phyloP scores from a whole-genome alignment of 2,113 vertebrate genomes.

The Gymnogyps californianus region DNA sequence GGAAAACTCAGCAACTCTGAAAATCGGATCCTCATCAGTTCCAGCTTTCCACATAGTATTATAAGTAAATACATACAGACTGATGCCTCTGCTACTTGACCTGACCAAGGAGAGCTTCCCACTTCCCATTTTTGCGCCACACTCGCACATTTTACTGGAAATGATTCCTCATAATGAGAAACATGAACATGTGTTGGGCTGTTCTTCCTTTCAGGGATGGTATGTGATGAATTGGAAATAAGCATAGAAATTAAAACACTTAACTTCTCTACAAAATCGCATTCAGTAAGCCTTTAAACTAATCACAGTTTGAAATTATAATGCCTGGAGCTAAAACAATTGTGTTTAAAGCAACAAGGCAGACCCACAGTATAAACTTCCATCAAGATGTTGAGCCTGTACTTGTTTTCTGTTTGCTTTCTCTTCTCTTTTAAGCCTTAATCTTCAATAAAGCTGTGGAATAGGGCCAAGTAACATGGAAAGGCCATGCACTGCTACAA shows the following conservation, averaged over 20 bases:
- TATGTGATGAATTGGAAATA: not conserved
- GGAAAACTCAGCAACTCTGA: not conserved
- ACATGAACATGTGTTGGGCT: not conserved
- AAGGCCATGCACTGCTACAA: not conserved
- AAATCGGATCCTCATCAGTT: not conserved
- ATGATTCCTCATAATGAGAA: not conserved
- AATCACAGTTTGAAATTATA: not conserved
- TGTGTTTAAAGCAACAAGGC: constrained; percentile 17
- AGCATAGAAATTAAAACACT: constrained; percentile 4
- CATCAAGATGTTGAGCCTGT: not conserved
- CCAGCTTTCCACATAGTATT: not conserved
- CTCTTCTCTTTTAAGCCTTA: not conserved
- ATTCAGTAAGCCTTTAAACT: constrained; percentile 22
- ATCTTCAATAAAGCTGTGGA: not conserved
- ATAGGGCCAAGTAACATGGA: not conserved
- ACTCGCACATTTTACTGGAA: not conserved
- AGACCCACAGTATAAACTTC: not conserved
- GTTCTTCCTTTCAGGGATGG: not conserved
- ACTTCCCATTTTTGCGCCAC: not conserved
- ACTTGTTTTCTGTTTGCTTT: constrained; percentile 14
- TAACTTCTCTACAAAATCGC: not conserved
- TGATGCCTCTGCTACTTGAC: not conserved
- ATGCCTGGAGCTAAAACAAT: constrained; percentile 16
- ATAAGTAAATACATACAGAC: not conserved
- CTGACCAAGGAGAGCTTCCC: not conserved